These are phyloP conservation scores for Strigamia maritima DNA, from an alignment of 2,888 invertebrate genomes.

Conservation along the genomic window DNA sequence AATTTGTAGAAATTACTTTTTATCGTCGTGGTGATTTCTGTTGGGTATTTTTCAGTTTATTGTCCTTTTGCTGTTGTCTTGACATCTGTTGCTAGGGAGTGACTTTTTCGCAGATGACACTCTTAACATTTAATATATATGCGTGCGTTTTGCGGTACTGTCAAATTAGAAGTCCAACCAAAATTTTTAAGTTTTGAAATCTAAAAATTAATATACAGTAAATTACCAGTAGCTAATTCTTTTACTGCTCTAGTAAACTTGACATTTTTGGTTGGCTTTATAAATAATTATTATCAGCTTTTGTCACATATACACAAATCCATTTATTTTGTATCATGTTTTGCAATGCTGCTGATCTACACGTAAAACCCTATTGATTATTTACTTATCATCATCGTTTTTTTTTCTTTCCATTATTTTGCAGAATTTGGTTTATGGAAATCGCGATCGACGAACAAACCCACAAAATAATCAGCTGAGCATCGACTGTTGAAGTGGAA, in stretches of 20 bases:
- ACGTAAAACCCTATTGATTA: background rate
- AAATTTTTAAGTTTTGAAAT: background rate
- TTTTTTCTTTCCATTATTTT: background rate
- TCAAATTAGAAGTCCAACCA: background rate
- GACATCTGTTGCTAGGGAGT: slow-evolving; percentile 23
- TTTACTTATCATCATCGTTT: background rate
- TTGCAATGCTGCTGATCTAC: background rate
- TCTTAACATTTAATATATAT: background rate
- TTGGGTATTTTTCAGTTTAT: slow-evolving; percentile 9
- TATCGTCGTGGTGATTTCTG: slow-evolving; percentile 29
- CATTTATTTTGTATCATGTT: slow-evolving; percentile 18
- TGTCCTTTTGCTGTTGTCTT: slow-evolving; percentile 29
- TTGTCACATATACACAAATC: slow-evolving; percentile 18
- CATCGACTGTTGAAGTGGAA: slow-evolving; percentile 19
- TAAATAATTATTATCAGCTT: background rate
- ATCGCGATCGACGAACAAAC: slow-evolving; percentile 21
- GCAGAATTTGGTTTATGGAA: slow-evolving; percentile 25
- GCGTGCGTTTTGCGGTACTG: background rate
- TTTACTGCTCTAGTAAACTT: background rate
- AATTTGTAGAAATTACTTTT: slow-evolving; percentile 2
- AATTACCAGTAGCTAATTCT: background rate
- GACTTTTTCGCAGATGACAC: slow-evolving; percentile 16
- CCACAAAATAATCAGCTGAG: slow-evolving; percentile 22
- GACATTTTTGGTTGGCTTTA: background rate
- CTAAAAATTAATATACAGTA: background rate